These are phyloP conservation scores for Mustelus asterias DNA, from an alignment of 2,113 vertebrate genomes.

Conservation along the genomic window DNA sequence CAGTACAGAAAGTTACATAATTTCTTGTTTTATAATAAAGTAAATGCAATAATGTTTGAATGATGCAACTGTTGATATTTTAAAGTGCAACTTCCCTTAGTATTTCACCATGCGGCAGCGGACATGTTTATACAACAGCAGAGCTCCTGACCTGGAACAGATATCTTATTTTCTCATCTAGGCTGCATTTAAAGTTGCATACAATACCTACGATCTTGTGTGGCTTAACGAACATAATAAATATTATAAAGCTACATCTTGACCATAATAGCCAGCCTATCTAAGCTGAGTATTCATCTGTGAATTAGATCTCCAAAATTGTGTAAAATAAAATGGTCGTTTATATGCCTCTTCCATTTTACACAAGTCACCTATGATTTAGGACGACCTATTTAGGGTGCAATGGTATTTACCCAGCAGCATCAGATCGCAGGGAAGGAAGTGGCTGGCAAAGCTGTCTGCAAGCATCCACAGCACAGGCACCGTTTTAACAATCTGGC, in stretches of 20 bases:
- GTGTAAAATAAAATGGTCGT: neutral
- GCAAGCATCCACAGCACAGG: neutral
- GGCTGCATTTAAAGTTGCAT: neutral
- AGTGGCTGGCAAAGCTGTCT: neutral
- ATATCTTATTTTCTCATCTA: neutral
- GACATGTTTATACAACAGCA: neutral
- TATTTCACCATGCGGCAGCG: neutral
- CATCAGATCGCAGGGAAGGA: neutral
- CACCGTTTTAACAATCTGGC: neutral
- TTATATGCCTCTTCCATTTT: neutral
- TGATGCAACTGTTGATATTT: conserved; percentile 25
- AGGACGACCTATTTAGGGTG: neutral
- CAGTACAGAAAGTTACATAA: conserved; percentile 59
- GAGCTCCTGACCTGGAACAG: neutral
- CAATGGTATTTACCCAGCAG: neutral
- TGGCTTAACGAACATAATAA: neutral
- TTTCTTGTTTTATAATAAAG: conserved; percentile 38
- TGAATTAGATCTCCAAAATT: neutral
- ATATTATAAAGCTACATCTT: neutral
- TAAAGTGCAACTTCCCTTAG: neutral
- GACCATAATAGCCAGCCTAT: neutral
- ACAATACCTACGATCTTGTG: neutral
- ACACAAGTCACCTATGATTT: neutral
- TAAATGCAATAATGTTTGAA: conserved; percentile 37
- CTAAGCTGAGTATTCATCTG: neutral